These are phyloP conservation scores for Laticauda colubrina DNA, from an alignment of 2,113 vertebrate genomes.

Conservation along the genomic window DNA sequence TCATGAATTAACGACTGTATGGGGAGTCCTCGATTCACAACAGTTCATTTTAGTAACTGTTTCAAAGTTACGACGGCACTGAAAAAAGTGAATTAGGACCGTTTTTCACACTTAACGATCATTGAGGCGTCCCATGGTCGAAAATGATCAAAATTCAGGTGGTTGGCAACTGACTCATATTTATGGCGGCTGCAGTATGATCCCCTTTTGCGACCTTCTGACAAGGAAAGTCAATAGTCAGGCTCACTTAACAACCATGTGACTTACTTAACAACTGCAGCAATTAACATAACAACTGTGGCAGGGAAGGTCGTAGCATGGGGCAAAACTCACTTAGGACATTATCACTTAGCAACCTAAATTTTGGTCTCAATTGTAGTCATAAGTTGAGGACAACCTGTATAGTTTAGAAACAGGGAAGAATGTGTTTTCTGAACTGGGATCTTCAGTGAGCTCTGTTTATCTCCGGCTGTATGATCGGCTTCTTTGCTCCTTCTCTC, in stretches of 20 bases:
- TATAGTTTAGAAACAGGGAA: background rate
- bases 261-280: background rate
- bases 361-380: background rate
- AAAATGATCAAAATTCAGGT: background rate
- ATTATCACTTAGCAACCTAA: background rate
- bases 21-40: background rate
- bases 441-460: background rate
- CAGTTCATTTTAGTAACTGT: background rate
- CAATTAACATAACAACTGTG: background rate
- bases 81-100: too few species aligned
- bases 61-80: background rate
- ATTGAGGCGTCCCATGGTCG: too few species aligned
- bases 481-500: slow-evolving; percentile 39
- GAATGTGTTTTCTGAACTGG: background rate
- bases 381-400: background rate
- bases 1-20: too few species aligned
- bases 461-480: slow-evolving; percentile 9
- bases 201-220: too few species aligned
- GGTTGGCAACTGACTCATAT: background rate
- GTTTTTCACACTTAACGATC: too few species aligned
- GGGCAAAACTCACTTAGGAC: background rate
- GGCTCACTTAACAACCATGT: background rate
- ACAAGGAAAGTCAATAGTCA: too few species aligned
- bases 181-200: too few species aligned
- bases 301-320: background rate